Percentiles rank a stretch among this genome's conserved stretches.
Evolutionary conservation across 2,888 invertebrate genomes (phyloP).

Genomic region (Ochropleura leucogaster): DNA sequence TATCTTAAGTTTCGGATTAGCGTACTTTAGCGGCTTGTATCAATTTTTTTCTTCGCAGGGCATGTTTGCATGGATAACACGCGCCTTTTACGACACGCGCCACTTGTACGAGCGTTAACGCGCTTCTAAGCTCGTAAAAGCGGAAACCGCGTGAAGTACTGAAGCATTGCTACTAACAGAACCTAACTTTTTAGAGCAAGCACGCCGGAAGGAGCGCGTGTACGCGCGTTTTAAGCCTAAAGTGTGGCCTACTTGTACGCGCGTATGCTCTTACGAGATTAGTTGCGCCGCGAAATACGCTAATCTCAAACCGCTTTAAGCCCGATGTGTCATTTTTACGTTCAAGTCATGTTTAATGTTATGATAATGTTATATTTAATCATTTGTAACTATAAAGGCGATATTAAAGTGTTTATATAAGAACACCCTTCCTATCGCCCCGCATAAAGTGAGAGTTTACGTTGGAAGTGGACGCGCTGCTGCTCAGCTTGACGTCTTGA

Average conservation of each 20-base stretch:
- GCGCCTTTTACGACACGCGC: not conserved
- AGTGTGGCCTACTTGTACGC: too few relatives aligned
- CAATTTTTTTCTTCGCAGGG: not conserved
- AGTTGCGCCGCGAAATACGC: not conserved
- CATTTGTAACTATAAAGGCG: slow-evolving; percentile 3
- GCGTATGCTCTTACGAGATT: too few relatives aligned
- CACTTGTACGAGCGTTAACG: not conserved
- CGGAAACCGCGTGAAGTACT: not conserved
- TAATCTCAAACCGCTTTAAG: not conserved
- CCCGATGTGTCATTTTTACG: not conserved
- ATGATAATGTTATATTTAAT: too few relatives aligned
- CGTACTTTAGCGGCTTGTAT: not conserved
- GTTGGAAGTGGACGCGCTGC: slow-evolving; percentile 61
- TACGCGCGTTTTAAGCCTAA: not conserved
- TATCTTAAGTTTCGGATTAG: not conserved
- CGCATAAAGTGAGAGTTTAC: slow-evolving; percentile 72
- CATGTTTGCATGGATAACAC: not conserved
- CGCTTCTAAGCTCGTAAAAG: not conserved
- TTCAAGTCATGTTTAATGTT: slow-evolving; percentile 13
- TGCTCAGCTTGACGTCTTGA: slow-evolving; percentile 69
- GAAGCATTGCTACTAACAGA: not conserved
- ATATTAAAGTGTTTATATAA: slow-evolving; percentile 75
- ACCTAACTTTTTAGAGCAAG: not conserved
- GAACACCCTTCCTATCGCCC: slow-evolving; percentile 84
- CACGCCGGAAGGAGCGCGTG: not conserved